Conservation (phyloP, 2,113 vertebrate genomes). For the Rhynchopsitta pachyrhyncha region DNA sequence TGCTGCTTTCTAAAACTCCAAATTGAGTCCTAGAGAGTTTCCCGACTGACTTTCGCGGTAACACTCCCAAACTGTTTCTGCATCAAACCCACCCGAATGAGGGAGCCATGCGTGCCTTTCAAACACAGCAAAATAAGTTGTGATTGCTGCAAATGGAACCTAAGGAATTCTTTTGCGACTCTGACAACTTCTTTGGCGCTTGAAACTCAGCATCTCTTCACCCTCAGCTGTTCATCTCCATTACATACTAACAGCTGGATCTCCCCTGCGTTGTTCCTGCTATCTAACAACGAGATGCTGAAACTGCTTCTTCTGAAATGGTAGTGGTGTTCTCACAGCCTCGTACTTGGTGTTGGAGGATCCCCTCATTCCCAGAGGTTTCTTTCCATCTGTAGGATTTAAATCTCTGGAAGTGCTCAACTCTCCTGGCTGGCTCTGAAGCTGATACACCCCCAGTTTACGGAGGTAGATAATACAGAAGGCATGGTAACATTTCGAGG, state of each 20-base stretch:
- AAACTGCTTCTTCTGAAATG: neutral
- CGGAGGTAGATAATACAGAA: neutral
- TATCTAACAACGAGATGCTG: neutral
- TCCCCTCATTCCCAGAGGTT: neutral
- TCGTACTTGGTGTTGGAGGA: rapidly evolving
- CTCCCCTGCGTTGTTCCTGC: neutral
- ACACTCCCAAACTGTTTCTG: neutral
- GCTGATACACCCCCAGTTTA: neutral
- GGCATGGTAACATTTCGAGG: neutral
- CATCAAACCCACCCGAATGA: neutral
- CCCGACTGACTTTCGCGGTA: neutral
- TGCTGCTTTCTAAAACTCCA: neutral
- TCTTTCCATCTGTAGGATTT: neutral
- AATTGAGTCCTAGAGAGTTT: neutral
- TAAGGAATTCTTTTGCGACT: neutral
- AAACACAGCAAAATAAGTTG: rapidly evolving
- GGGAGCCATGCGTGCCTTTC: neutral
- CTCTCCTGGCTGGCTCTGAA: neutral
- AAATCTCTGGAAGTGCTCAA: neutral
- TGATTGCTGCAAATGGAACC: rapidly evolving
- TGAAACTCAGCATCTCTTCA: rapidly evolving
- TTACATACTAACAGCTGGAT: neutral
- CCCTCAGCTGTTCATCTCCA: neutral
- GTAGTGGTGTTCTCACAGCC: neutral
- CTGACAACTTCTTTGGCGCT: neutral